Evolutionary conservation across 2,888 invertebrate genomes (phyloP).

Genomic region (Drosophila lutescens): DNA sequence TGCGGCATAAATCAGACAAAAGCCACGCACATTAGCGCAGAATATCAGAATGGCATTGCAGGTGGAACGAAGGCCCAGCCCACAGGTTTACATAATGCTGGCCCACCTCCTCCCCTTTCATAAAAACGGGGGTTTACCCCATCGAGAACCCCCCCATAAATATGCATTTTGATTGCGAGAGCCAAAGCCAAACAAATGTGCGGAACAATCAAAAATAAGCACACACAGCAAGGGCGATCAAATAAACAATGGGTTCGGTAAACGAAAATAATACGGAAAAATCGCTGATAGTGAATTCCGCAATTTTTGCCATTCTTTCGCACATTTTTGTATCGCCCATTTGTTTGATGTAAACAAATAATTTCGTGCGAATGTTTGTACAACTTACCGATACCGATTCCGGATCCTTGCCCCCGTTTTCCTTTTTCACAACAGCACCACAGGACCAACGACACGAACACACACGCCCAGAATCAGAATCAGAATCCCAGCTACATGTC

Average conservation of each 20-base stretch:
- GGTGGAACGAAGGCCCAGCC: slow-evolving; percentile 36
- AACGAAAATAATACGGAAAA: background rate
- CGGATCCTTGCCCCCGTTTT: slow-evolving; percentile 18
- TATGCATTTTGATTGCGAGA: slow-evolving; percentile 29
- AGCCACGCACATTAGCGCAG: slow-evolving; percentile 58
- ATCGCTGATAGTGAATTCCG: slow-evolving; percentile 5
- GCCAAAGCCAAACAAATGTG: slow-evolving; percentile 14
- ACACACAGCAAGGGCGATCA: slow-evolving; percentile 8
- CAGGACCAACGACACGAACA: slow-evolving; percentile 15
- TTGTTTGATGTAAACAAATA: slow-evolving; percentile 68
- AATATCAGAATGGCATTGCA: slow-evolving; percentile 4
- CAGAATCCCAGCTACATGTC: slow-evolving; percentile 35
- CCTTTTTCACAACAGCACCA: slow-evolving; percentile 2
- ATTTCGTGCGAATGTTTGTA: slow-evolving; percentile 45
- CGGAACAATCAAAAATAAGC: slow-evolving; percentile 18
- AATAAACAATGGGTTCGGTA: slow-evolving; percentile 12
- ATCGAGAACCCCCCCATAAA: background rate
- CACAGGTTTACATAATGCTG: slow-evolving; percentile 30
- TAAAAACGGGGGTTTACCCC: background rate
- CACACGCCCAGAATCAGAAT: slow-evolving; percentile 10
- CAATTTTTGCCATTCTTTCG: background rate
- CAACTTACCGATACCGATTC: slow-evolving; percentile 72
- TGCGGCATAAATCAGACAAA: slow-evolving; percentile 67
- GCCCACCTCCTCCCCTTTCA: background rate
- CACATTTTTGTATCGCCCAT: background rate